Conservation (phyloP, 30 jellyfish, hydroid and myxozoan genomes). For the Rhopilema esculentum region DNA sequence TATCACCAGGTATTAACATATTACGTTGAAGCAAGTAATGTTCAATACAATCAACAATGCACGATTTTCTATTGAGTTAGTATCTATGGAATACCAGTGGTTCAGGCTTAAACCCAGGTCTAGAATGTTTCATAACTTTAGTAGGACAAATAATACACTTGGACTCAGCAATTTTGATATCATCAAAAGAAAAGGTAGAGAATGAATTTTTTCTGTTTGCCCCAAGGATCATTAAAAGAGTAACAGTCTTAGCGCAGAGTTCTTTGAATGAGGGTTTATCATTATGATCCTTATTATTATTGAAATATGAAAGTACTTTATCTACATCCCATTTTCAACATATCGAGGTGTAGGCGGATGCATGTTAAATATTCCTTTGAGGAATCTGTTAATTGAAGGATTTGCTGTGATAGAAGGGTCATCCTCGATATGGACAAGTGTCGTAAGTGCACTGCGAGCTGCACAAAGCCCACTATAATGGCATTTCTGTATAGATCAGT, state of each 20-base stretch:
- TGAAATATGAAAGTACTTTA: slow-evolving; percentile 11
- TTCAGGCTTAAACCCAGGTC: slow-evolving; percentile 24
- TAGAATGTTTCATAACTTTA: slow-evolving; percentile 11
- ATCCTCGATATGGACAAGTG: slow-evolving; percentile 17
- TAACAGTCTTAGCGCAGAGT: slow-evolving; percentile 13
- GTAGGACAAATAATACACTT: slow-evolving; percentile 21
- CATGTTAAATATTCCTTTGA: slow-evolving; percentile 46
- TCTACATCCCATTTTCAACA: slow-evolving; percentile 44
- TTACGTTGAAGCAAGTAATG: slow-evolving; percentile 23
- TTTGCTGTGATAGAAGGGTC: slow-evolving; percentile 34
- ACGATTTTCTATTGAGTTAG: slow-evolving; percentile 12
- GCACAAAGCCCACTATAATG: slow-evolving; percentile 20
- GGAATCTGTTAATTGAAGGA: slow-evolving; percentile 31
- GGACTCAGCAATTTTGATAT: background rate
- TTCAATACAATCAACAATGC: slow-evolving; percentile 46
- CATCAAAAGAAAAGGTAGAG: background rate
- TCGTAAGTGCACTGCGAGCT: slow-evolving; percentile 31
- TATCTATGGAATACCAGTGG: background rate
- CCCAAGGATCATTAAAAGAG: slow-evolving; percentile 1
- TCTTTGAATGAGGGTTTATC: slow-evolving; percentile 4
- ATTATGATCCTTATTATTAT: background rate
- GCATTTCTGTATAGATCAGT: slow-evolving; percentile 7
- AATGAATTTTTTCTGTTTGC: slow-evolving; percentile 32
- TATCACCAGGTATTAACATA: background rate
- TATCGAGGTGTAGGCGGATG: slow-evolving; percentile 40